phyloP scores from a whole-genome alignment of 2,797 vertebrate genomes.

The Zalophus californianus region DNA sequence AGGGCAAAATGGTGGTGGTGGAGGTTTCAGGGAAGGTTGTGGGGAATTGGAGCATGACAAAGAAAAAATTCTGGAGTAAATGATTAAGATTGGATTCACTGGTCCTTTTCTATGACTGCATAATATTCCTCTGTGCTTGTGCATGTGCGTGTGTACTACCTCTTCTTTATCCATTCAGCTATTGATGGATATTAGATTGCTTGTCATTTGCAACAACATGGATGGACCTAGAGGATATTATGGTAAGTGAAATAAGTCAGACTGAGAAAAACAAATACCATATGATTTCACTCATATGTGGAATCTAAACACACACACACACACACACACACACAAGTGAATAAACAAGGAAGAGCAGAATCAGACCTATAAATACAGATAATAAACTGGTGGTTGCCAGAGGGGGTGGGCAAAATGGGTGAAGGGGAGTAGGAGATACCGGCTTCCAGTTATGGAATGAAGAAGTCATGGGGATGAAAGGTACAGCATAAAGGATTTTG shows the following conservation, averaged over 20 bases:
- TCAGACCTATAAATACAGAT: background rate
- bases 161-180: background rate
- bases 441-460: background rate
- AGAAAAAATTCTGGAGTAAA: background rate
- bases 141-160: background rate
- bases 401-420: background rate
- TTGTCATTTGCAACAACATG: background rate
- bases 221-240: background rate
- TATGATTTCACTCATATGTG: background rate
- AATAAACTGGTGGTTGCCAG: background rate
- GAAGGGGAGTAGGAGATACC: background rate
- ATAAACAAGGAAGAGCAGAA: background rate
- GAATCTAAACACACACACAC: background rate
- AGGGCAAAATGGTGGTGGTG: background rate
- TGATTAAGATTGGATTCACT: background rate
- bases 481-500: background rate
- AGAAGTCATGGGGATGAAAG: background rate
- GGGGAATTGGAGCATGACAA: background rate
- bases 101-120: background rate
- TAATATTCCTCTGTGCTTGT: background rate
- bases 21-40: too few relatives aligned
- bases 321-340: background rate
- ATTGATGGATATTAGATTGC: background rate
- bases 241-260: background rate
- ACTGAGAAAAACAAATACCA: background rate